Percentiles rank a stretch among this genome's conserved stretches.
These are phyloP conservation scores for Lycia hirtaria DNA, from an alignment of 2,888 invertebrate species.

Conservation along the genomic window DNA sequence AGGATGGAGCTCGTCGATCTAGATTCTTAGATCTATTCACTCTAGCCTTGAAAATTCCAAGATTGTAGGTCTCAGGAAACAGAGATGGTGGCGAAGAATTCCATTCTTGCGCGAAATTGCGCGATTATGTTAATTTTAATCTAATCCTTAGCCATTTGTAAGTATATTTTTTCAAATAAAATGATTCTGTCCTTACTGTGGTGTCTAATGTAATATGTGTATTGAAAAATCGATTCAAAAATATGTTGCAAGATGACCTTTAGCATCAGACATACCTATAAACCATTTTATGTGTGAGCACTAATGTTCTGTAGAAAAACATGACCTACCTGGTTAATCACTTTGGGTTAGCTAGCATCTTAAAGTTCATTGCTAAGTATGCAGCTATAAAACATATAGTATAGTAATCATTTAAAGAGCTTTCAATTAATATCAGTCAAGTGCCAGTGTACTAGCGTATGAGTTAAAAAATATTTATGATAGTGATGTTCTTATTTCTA, in stretches of 20 bases:
- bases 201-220: background rate
- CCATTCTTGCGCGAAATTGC: too few relatives aligned
- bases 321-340: conserved; percentile 13
- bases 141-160: too few relatives aligned
- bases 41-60: too few relatives aligned
- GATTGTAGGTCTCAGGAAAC: too few relatives aligned
- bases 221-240: background rate
- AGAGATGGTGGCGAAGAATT: too few relatives aligned
- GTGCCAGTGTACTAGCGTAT: background rate
- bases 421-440: background rate
- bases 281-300: conserved; percentile 19
- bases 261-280: conserved; percentile 14
- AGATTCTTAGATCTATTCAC: too few relatives aligned
- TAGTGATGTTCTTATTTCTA: too few relatives aligned
- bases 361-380: conserved; percentile 18
- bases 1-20: too few relatives aligned
- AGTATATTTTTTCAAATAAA: too few relatives aligned
- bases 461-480: too few relatives aligned
- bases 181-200: too few relatives aligned
- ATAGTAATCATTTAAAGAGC: background rate
- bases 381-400: conserved; percentile 10
- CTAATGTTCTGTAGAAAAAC: conserved; percentile 28
- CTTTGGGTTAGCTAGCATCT: conserved; percentile 12
- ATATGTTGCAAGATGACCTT: conserved; percentile 11
- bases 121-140: too few relatives aligned